Conservation (phyloP, 1,140 invertebrate genomes). For the Grapholita molesta region DNA sequence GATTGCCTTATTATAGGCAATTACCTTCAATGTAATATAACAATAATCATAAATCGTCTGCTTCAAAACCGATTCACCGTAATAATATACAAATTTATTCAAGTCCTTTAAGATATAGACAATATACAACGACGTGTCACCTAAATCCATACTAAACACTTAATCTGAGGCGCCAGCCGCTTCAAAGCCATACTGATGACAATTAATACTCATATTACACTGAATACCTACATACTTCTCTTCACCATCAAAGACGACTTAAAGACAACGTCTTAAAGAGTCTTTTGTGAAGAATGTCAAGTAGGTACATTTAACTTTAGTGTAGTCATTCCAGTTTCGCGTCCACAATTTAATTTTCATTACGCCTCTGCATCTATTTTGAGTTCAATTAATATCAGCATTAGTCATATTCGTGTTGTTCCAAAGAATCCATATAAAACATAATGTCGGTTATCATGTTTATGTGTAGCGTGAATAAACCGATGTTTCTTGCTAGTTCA, state of each 20-base stretch:
- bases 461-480: constrained; percentile 27
- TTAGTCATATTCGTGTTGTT: constrained; percentile 33
- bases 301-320: neutral
- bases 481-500: neutral
- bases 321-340: constrained; percentile 30
- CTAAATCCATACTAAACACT: constrained; percentile 4
- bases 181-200: constrained; percentile 34
- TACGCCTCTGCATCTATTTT: constrained; percentile 35
- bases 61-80: neutral
- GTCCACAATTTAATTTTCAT: constrained; percentile 36
- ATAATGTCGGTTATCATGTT: constrained; percentile 20
- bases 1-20: neutral
- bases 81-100: neutral
- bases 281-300: neutral
- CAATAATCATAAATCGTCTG: no score
- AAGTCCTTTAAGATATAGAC: neutral
- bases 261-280: neutral
- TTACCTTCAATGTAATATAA: neutral
- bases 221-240: constrained; percentile 23
- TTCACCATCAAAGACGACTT: neutral
- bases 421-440: constrained; percentile 29
- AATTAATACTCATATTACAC: constrained; percentile 36
- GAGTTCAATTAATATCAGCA: constrained; percentile 39
- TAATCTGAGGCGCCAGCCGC: constrained; percentile 23
- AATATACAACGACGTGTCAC: neutral